phyloP scores from a whole-genome alignment of 2,797 vertebrate species.

The Ctenopoma multispine region DNA sequence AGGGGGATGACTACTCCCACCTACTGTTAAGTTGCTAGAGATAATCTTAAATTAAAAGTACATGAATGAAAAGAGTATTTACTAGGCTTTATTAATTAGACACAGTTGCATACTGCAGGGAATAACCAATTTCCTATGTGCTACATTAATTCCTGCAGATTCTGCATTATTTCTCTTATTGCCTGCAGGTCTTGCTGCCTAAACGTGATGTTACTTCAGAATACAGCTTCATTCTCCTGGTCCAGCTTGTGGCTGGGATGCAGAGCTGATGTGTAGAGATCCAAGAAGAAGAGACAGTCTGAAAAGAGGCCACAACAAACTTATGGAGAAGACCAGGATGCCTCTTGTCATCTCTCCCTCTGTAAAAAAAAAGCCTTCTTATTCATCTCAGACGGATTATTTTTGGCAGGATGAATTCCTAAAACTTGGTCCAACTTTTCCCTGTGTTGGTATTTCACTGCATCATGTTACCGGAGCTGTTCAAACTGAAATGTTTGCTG shows the following conservation, averaged over 20 bases:
- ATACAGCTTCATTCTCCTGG: constrained; percentile 66
- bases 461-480: constrained; percentile 15
- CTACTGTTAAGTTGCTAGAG: neutral
- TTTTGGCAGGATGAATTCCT: constrained; percentile 27
- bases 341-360: constrained; percentile 28
- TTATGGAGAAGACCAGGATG: constrained; percentile 17
- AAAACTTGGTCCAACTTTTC: constrained; percentile 18
- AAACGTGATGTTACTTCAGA: constrained; percentile 64
- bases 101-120: neutral
- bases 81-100: neutral
- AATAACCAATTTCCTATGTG: neutral
- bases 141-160: neutral
- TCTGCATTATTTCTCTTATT: neutral
- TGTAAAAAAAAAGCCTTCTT: constrained; percentile 70
- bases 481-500: constrained; percentile 1
- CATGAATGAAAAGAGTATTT: neutral
- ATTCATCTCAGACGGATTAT: constrained; percentile 44
- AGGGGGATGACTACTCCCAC: neutral
- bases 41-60: neutral
- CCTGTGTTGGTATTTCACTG: constrained; percentile 38
- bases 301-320: constrained; percentile 3
- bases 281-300: constrained; percentile 35
- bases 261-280: constrained; percentile 54
- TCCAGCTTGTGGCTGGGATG: constrained; percentile 49
- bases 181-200: constrained; percentile 59